phyloP scores from a whole-genome alignment of 2,888 invertebrate species.

The Kryphioiulus occultus region DNA sequence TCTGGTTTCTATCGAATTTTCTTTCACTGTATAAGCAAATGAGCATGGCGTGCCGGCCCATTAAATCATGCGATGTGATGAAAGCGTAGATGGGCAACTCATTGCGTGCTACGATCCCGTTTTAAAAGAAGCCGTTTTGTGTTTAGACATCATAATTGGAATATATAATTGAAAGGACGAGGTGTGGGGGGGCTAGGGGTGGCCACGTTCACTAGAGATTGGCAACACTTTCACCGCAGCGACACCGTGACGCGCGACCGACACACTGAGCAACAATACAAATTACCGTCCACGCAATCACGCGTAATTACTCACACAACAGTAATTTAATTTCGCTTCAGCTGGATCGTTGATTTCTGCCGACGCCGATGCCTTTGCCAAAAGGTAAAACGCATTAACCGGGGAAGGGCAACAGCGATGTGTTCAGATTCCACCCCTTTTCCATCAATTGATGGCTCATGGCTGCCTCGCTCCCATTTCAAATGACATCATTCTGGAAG shows the following conservation, averaged over 20 bases:
- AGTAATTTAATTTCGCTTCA: conserved; percentile 43
- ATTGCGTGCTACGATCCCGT: conserved; percentile 31
- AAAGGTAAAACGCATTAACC: conserved; percentile 25
- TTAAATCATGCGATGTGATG: conserved; percentile 27
- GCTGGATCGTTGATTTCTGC: conserved; percentile 19
- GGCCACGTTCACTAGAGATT: background rate
- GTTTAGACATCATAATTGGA: conserved; percentile 47
- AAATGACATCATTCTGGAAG: too few species aligned
- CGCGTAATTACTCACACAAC: conserved; percentile 44
- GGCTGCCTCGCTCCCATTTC: too few species aligned
- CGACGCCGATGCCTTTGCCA: background rate
- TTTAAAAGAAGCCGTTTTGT: conserved; percentile 43
- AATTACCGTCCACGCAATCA: conserved; percentile 46
- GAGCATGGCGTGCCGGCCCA: background rate
- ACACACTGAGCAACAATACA: conserved; percentile 41
- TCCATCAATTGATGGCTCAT: background rate
- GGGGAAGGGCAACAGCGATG: background rate
- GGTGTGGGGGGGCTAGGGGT: background rate
- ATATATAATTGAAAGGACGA: conserved; percentile 30
- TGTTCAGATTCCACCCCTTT: background rate
- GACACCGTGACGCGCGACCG: background rate
- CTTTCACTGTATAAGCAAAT: background rate
- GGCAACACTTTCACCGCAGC: background rate
- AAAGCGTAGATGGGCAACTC: background rate
- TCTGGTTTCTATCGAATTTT: conserved; percentile 10